These are phyloP conservation scores for Vandiemenella viatica DNA, from an alignment of 2,888 invertebrate species.

Conservation along the genomic window DNA sequence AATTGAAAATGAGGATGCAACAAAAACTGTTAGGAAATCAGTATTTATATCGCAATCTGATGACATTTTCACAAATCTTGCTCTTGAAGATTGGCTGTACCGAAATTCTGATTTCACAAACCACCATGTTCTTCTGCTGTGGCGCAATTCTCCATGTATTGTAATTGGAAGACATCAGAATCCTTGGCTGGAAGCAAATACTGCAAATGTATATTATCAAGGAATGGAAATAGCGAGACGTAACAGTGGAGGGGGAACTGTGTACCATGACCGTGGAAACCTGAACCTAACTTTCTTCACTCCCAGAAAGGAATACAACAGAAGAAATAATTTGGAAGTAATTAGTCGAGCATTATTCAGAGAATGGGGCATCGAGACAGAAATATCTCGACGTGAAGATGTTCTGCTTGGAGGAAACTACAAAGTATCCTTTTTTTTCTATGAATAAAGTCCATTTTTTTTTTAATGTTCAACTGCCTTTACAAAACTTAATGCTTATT, in stretches of 20 bases:
- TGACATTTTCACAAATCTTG: conserved; percentile 84
- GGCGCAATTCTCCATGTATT: conserved; percentile 87
- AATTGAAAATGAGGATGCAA: background rate
- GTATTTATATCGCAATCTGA: conserved; percentile 84
- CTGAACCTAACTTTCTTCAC: conserved; percentile 87
- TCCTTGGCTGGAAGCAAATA: conserved; percentile 84
- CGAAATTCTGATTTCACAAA: conserved; percentile 67
- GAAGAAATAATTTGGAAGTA: conserved; percentile 75
- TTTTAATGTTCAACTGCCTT: too few species aligned
- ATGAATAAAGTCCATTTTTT: background rate
- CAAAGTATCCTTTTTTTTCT: conserved; percentile 44
- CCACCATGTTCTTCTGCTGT: conserved; percentile 75
- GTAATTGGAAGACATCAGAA: conserved; percentile 96
- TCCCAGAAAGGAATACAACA: conserved; percentile 62
- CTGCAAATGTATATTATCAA: conserved; percentile 44
- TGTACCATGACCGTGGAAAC: conserved; percentile 91
- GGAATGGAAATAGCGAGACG: conserved; percentile 70
- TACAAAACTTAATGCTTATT: too few species aligned
- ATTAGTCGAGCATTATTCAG: conserved; percentile 68
- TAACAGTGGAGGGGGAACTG: conserved; percentile 89
- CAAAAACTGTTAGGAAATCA: conserved; percentile 49
- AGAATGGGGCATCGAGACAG: conserved; percentile 62
- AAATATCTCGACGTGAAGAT: conserved; percentile 72
- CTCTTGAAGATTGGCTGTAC: conserved; percentile 93
- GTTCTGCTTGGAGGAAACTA: conserved; percentile 61